phyloP scores from a whole-genome alignment of 1,140 invertebrate species.

The Drosophila athabasca region DNA sequence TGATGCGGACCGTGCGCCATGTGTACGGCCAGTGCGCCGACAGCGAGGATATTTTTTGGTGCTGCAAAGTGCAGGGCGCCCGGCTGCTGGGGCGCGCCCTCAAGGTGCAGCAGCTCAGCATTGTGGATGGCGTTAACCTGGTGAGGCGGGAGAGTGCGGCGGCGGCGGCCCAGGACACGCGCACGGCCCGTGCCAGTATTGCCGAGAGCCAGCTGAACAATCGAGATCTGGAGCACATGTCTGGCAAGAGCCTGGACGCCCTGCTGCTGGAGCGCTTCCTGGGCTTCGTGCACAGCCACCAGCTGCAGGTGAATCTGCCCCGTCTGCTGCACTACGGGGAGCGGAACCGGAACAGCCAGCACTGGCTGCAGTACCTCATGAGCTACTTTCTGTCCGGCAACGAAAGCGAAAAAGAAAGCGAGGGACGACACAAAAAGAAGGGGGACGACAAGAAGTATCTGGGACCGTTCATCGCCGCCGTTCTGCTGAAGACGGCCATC shows the following conservation, averaged over 20 bases:
- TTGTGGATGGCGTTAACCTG: conserved; percentile 86
- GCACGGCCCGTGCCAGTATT: conserved; percentile 83
- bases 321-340: conserved; percentile 75
- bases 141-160: conserved; percentile 75
- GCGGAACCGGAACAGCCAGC: conserved; percentile 66
- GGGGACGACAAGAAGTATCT: conserved; percentile 85
- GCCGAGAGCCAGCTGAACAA: conserved; percentile 84
- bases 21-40: conserved; percentile 87
- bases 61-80: conserved; percentile 87
- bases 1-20: conserved; percentile 83
- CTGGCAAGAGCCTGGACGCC: conserved; percentile 84
- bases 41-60: conserved; percentile 87
- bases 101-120: conserved; percentile 86
- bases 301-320: conserved; percentile 86
- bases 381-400: conserved; percentile 61
- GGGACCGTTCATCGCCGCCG: conserved; percentile 86
- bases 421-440: conserved; percentile 85
- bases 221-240: conserved; percentile 84
- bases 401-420: conserved; percentile 39
- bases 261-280: conserved; percentile 86
- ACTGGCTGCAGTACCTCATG: conserved; percentile 70
- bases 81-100: conserved; percentile 87
- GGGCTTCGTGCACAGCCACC: conserved; percentile 86
- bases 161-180: conserved; percentile 55
- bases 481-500: conserved; percentile 88